These are phyloP conservation scores for Halcyon senegalensis DNA, from an alignment of 2,113 vertebrate species.

Conservation along the genomic window DNA sequence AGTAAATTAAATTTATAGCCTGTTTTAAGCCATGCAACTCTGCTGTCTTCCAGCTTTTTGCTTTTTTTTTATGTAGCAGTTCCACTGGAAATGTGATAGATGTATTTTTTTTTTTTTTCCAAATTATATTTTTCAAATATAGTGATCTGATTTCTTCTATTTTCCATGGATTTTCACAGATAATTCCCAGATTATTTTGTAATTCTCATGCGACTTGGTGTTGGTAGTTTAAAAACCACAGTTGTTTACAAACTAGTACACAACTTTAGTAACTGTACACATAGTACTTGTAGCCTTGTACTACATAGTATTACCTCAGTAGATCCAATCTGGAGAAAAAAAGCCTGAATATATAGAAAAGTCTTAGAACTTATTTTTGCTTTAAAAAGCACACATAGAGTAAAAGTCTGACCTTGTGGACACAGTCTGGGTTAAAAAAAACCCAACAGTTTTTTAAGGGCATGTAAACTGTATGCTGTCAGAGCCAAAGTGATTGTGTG, in stretches of 20 bases:
- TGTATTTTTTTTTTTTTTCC: rapidly evolving
- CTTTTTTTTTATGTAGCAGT: not conserved
- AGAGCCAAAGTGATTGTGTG: not conserved
- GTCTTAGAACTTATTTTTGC: not conserved
- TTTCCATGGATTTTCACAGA: not conserved
- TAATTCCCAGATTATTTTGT: not conserved
- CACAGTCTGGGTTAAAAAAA: not conserved
- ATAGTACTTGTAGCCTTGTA: rapidly evolving
- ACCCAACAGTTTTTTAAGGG: rapidly evolving
- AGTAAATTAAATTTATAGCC: not conserved
- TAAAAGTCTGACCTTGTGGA: not conserved
- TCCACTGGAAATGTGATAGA: not conserved
- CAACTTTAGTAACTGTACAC: not conserved
- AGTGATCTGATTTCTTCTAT: not conserved
- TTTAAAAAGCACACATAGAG: rapidly evolving
- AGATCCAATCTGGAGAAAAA: not conserved
- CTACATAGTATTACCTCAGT: not conserved
- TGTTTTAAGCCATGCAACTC: not conserved
- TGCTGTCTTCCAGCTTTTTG: not conserved
- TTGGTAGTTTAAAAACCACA: not conserved
- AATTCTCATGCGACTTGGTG: not conserved
- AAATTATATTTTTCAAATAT: not conserved
- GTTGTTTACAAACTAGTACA: not conserved
- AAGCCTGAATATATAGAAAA: not conserved
- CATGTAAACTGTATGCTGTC: not conserved